Conservation (phyloP, 1,140 invertebrate species). For the Helicoverpa armigera region DNA sequence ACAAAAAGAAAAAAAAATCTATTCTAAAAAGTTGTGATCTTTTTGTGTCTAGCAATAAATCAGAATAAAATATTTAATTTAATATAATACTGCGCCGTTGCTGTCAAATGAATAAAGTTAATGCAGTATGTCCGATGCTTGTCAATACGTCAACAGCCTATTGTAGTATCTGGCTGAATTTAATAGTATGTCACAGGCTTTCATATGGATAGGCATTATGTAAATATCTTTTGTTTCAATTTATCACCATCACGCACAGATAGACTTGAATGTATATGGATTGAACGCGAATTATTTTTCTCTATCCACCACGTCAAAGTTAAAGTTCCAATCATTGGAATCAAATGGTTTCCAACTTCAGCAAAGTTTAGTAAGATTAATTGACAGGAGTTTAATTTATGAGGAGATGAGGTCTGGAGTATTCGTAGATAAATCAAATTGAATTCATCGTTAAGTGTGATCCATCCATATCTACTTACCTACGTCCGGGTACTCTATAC, state of each 20-base stretch:
- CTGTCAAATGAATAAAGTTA: background rate
- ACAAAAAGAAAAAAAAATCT: too few species aligned
- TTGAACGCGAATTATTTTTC: too few species aligned
- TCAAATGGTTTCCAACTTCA: background rate
- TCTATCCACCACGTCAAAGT: too few species aligned
- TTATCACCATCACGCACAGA: too few species aligned
- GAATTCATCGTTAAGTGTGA: background rate
- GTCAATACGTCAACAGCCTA: slow-evolving; percentile 13
- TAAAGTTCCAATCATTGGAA: background rate
- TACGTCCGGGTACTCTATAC: too few species aligned
- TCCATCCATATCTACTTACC: too few species aligned
- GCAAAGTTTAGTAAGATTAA: background rate
- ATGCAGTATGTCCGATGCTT: background rate
- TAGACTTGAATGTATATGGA: too few species aligned
- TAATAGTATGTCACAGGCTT: background rate
- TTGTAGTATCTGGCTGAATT: slow-evolving; percentile 7
- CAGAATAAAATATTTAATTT: background rate
- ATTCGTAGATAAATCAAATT: background rate
- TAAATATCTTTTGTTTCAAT: slow-evolving; percentile 21
- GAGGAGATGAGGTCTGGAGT: background rate
- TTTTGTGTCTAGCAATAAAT: background rate
- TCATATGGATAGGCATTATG: slow-evolving; percentile 4
- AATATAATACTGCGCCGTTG: background rate
- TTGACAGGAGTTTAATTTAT: background rate
- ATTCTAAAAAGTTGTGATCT: background rate